These are phyloP conservation scores for Halichoeres trimaculatus DNA, from an alignment of 2,113 vertebrate species.

Conservation along the genomic window DNA sequence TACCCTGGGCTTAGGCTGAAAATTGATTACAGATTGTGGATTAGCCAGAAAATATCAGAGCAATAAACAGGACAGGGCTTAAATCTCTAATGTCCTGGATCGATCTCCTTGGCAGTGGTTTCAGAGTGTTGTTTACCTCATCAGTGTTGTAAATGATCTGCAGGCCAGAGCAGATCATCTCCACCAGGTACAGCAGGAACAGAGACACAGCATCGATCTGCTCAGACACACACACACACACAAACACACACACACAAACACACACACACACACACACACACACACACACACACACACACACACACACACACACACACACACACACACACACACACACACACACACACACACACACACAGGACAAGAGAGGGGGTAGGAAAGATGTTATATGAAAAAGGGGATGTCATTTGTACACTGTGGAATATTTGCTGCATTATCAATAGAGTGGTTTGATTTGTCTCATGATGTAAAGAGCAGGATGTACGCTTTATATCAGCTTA, in stretches of 20 bases:
- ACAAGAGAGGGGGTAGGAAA: slow-evolving; percentile 26
- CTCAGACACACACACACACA: neutral
- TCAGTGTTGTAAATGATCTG: slow-evolving; percentile 99
- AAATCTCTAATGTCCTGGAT: slow-evolving; percentile 23
- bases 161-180: slow-evolving; percentile 97
- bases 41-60: slow-evolving; percentile 14
- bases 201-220: slow-evolving; percentile 95
- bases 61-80: neutral
- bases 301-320: no score
- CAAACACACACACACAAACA: no score
- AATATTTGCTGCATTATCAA: slow-evolving; percentile 23
- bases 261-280: no score
- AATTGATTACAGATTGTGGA: neutral
- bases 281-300: no score
- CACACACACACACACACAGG: neutral
- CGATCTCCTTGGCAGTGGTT: slow-evolving; percentile 17
- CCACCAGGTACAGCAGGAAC: slow-evolving; percentile 96
- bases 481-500: neutral
- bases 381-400: neutral
- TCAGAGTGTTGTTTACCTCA: slow-evolving; percentile 86
- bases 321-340: no score
- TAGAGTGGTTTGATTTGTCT: slow-evolving; percentile 11
- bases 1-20: neutral
- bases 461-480: neutral
- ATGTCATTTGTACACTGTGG: slow-evolving; percentile 4